Percentiles rank a stretch among this genome's conserved stretches.
Evolutionary conservation across 2,113 vertebrate species (phyloP).

Genomic region (Cacatua alba): DNA sequence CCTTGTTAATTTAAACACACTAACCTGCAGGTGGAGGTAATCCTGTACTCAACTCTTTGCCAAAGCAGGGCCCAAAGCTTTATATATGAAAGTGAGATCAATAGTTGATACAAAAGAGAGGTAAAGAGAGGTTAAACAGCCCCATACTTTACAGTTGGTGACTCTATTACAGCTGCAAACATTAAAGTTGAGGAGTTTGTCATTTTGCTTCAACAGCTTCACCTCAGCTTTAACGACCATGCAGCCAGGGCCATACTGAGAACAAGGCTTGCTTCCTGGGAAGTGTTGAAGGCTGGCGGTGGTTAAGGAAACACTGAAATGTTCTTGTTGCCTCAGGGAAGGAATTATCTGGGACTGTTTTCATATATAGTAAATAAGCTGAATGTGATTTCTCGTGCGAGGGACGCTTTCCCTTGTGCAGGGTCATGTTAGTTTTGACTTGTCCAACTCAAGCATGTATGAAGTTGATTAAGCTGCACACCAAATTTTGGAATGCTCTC

Average conservation of each 20-base stretch:
- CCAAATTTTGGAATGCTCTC: conserved; percentile 53
- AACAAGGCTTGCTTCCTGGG: conserved; percentile 31
- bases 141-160: background rate
- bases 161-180: background rate
- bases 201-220: conserved; percentile 20
- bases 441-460: conserved; percentile 29
- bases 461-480: conserved; percentile 28
- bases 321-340: conserved; percentile 41
- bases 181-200: background rate
- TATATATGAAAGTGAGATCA: background rate
- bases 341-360: conserved; percentile 26
- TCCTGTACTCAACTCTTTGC: background rate
- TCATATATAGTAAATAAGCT: conserved; percentile 39
- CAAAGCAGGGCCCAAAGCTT: background rate
- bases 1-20: background rate
- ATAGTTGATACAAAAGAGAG: background rate
- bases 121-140: background rate
- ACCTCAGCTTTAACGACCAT: conserved; percentile 40
- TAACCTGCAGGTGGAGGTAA: background rate
- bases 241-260: conserved; percentile 10
- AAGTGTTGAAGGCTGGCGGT: background rate
- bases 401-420: background rate
- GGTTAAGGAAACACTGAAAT: conserved; percentile 42
- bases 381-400: conserved; percentile 35
- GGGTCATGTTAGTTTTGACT: conserved; percentile 65